Evolutionary conservation across 2,888 invertebrate genomes (phyloP), one percentile per base, ranked within the genome.

Genomic region (Eucera pruinosa): DNA sequence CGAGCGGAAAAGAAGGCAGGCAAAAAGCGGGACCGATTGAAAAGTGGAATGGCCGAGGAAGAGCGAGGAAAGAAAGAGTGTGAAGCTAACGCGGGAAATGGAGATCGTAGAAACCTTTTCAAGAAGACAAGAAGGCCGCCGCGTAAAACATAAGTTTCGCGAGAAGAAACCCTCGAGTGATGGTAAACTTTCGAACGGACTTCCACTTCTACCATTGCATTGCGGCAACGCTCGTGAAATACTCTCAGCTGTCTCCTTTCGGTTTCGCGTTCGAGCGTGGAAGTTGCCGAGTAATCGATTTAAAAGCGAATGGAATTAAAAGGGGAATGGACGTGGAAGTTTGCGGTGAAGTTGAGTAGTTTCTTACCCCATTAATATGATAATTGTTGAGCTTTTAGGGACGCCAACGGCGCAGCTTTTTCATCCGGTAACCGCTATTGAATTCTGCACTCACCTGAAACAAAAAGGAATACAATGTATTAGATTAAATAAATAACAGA

Each of bases 131-230:
- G 78, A 72, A 78, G 78, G 65, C 64, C 55, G 45, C 55, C 72
- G 52, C 66, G 78, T 78, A 75, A 85, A 85, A 84, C 83, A 85
- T 76, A 84, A 84, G 85, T 84, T 85, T 68, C 65, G 57, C 61
- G 71, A 69, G 72, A 69, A 65, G 74, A 64, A 74, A 70, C 71
- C 67, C 52, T 58, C 71, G 69, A 80, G 80, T 66, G 75, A 82
- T 75, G 62, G 77, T 76, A 74, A 84, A 84, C 85, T 84, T 84
- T 66, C 50, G 50, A 74, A 64, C 71, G 69, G 60, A 73, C 65
- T 80, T 74, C 48, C 45, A 15, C 18, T 7, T 23, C 41, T 64
- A 15, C 15, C 23, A 11, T 61, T 25, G 50, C n/a, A n/a, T n/a
- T n/a, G n/a, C n/a, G n/a, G 23, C 18, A 30, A 43, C 48, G 41